Base-by-base conservation (phyloP, 1,140 invertebrate genomes). In the Bombus affinis region DNA sequence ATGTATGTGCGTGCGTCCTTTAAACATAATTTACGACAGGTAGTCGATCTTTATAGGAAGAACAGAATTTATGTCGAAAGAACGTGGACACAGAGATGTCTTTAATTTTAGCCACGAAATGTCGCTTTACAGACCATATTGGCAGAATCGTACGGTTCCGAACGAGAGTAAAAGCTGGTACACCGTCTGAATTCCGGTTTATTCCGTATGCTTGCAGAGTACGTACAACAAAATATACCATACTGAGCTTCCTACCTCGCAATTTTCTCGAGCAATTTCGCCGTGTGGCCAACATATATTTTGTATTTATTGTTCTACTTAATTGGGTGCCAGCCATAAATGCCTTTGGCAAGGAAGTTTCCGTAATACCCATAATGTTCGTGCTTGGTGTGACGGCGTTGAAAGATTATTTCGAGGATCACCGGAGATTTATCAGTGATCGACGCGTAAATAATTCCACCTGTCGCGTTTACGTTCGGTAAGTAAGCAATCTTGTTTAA, bases 221-320 rank as follows among this genome's bases (percentile, higher is more conserved):
- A 92, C 96, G 98, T 92, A 99, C 99, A 93, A 99, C 99, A 8
- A 99, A 99, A 95, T 99, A 99, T 94, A 99, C 98, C 12, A 92
- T 98, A 57, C 95, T 99, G 57, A 99, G 98, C 91, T 99, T 99
- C 95, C 95, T 99, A 91, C 99, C 99, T 22, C 98, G 99, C 94
- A 99, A 99, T 95, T 95, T 99, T 39, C 97, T 99, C 93, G 99
- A 99, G 95, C 99, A 99, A 95, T 99, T 99, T 95, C 98, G 99
- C 95, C 97, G 98, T 47, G 98, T 99, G 93, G 99, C 99, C 65
- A 99, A 99, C 96, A 96, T 99, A 86, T 99, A 99, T 95, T 99
- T 99, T 95, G 97, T 99, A 92, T 98, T 99, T 93, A 99, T 99
- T 91, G 98, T 99, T 81, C 95, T 99, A 86, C 96, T 99, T 70